A percentile compares a stretch with the other conserved stretches of the same genome.
Conservation (phyloP, 2,888 invertebrate species). For the Nomada ruficornis region DNA sequence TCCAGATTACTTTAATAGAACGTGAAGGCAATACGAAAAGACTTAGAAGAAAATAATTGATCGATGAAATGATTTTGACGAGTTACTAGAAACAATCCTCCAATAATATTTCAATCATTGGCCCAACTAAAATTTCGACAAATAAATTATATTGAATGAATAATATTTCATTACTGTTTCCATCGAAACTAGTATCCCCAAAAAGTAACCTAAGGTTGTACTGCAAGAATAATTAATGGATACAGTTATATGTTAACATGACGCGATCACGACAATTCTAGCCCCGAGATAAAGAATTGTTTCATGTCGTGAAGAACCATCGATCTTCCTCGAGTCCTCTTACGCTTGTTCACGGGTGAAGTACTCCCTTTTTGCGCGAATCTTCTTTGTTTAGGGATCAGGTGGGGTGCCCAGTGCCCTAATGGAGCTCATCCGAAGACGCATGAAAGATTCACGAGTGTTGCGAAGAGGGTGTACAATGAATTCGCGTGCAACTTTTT, state of each 20-base stretch:
- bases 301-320: conserved; percentile 39
- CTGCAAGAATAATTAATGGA: too few species aligned
- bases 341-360: not conserved
- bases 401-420: conserved; percentile 44
- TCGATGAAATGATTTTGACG: too few species aligned
- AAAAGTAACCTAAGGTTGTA: not conserved
- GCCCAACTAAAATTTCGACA: too few species aligned
- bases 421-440: conserved; percentile 49
- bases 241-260: not conserved
- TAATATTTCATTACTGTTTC: too few species aligned
- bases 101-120: too few species aligned
- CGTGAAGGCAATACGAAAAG: too few species aligned
- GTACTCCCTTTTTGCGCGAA: not conserved
- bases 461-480: conserved; percentile 8
- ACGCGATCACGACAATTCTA: not conserved
- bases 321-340: conserved; percentile 36
- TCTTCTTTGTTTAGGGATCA: conserved; percentile 39
- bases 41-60: too few species aligned
- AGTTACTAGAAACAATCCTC: too few species aligned
- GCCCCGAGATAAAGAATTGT: conserved; percentile 20
- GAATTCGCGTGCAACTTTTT: conserved; percentile 54
- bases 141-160: too few species aligned
- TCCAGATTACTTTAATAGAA: too few species aligned
- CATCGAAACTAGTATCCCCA: too few species aligned
- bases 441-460: conserved; percentile 64